Evolutionary conservation across 1,140 invertebrate species (phyloP).

Genomic region (Eufriesea mexicana): DNA sequence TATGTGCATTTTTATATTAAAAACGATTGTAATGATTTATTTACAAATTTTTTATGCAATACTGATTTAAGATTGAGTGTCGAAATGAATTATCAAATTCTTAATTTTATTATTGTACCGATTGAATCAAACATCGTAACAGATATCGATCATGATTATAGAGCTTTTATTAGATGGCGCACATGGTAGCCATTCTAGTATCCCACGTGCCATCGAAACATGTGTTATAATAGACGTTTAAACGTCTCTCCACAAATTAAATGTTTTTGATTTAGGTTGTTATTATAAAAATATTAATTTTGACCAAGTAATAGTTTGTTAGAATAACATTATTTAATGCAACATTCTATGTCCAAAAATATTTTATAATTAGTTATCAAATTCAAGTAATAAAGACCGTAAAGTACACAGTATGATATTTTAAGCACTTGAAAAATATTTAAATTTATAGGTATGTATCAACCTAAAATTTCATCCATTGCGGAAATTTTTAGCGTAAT

Average conservation of each 20-base stretch:
- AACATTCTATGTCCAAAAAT: not conserved
- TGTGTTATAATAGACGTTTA: not conserved
- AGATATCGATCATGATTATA: not conserved
- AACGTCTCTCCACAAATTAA: too few species aligned
- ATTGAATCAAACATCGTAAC: not conserved
- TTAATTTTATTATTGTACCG: not conserved
- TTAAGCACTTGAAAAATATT: not conserved
- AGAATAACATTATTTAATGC: not conserved
- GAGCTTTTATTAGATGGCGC: slow-evolving; percentile 13
- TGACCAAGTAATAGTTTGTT: not conserved
- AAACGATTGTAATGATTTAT: not conserved
- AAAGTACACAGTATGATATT: not conserved
- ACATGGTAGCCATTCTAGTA: not conserved
- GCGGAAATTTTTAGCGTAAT: not conserved
- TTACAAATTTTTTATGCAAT: not conserved
- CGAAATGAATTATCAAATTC: not conserved
- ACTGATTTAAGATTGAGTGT: not conserved
- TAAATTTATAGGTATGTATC: too few species aligned
- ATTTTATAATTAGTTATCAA: not conserved
- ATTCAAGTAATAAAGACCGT: not conserved
- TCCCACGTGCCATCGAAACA: not conserved
- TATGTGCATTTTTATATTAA: not conserved
- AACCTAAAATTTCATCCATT: not conserved
- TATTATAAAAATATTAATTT: not conserved
- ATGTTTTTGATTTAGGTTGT: not conserved